A percentile compares a stretch with the other conserved stretches of the same genome.
Conservation (phyloP, 2,113 vertebrate genomes). For the Centrocercus urophasianus region DNA sequence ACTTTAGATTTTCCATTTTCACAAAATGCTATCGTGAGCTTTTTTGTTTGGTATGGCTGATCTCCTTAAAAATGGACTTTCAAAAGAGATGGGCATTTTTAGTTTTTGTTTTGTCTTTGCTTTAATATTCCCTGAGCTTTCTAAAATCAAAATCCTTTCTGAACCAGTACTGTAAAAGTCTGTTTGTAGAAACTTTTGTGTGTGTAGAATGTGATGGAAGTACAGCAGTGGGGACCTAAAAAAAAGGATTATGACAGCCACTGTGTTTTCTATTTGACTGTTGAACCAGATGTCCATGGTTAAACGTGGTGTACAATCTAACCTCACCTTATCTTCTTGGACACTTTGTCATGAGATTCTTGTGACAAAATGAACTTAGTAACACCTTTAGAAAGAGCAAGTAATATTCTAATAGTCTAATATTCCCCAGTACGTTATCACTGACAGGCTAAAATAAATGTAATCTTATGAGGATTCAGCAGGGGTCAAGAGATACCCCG, state of each 20-base stretch:
- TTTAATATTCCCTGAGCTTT: not conserved
- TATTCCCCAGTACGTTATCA: accelerated
- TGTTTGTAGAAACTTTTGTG: not conserved
- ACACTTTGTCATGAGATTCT: not conserved
- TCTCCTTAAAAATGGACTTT: not conserved
- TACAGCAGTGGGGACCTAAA: not conserved
- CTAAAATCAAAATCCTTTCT: not conserved
- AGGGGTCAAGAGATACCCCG: not conserved
- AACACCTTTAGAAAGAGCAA: not conserved
- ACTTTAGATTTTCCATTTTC: not conserved
- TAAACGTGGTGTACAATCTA: not conserved
- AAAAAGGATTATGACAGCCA: not conserved
- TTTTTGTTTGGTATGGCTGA: not conserved
- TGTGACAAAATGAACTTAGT: not conserved
- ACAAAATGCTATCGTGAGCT: not conserved
- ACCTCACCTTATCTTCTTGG: not conserved
- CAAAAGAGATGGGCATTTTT: not conserved
- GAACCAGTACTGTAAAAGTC: not conserved
- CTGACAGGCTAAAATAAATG: not conserved
- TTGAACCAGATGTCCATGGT: not conserved
- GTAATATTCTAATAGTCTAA: not conserved
- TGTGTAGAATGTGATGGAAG: not conserved
- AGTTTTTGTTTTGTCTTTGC: not conserved
- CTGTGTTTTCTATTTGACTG: not conserved
- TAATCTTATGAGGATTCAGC: not conserved